Conservation (phyloP, 2,888 invertebrate genomes). For the Rotaria macrura region DNA sequence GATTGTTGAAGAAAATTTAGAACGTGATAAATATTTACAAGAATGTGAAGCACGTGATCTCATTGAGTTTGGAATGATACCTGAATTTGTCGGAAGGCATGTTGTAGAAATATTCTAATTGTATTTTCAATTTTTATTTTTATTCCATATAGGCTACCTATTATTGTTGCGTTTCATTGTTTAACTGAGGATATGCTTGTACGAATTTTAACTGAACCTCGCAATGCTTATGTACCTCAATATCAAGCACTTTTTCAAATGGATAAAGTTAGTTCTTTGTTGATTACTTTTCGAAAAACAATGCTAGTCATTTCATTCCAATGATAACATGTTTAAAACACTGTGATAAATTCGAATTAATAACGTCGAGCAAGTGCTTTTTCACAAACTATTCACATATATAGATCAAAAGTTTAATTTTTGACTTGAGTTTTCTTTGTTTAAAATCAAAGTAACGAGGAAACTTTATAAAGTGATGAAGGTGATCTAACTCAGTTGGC, state of each 20-base stretch:
- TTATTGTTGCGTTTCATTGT: constrained; percentile 92
- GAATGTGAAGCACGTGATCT: constrained; percentile 86
- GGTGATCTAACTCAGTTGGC: too few relatives aligned
- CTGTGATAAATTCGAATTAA: too few relatives aligned
- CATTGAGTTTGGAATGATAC: constrained; percentile 74
- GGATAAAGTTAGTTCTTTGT: constrained; percentile 59
- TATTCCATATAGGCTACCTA: constrained; percentile 65
- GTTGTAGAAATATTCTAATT: background rate
- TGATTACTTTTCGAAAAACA: too few relatives aligned
- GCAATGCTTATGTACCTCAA: constrained; percentile 89
- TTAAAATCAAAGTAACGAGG: too few relatives aligned
- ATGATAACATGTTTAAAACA: background rate
- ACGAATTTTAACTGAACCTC: constrained; percentile 87
- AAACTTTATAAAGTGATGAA: too few relatives aligned
- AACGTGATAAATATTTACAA: constrained; percentile 57
- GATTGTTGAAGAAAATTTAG: constrained; percentile 36
- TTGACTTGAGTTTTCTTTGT: too few relatives aligned
- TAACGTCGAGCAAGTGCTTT: too few relatives aligned
- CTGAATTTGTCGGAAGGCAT: constrained; percentile 48
- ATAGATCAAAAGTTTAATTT: too few relatives aligned
- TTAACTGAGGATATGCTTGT: constrained; percentile 79
- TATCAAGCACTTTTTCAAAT: constrained; percentile 85
- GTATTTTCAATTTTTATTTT: background rate
- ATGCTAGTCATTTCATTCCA: background rate
- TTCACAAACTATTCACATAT: too few relatives aligned